A percentile compares a stretch with the other conserved stretches of the same genome.
Conservation (phyloP, 1,140 invertebrate species). For the Nasonia longicornis region DNA sequence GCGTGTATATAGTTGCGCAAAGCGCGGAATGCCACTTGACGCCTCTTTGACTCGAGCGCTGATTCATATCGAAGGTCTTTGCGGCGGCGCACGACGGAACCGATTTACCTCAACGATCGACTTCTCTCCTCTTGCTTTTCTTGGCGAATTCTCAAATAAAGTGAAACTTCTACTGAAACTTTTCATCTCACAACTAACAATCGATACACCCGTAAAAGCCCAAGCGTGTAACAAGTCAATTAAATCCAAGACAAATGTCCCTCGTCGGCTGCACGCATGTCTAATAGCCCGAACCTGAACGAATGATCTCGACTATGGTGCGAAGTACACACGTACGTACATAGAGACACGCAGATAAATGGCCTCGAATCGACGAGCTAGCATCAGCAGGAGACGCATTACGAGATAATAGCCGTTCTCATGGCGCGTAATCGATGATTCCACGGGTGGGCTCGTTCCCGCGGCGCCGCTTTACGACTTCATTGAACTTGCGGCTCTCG, state of each 20-base stretch:
- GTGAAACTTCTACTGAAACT: too few species aligned
- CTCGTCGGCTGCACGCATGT: background rate
- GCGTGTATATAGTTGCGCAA: slow-evolving; percentile 53
- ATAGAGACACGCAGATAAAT: background rate
- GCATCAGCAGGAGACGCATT: slow-evolving; percentile 57
- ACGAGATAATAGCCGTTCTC: slow-evolving; percentile 61
- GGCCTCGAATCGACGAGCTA: slow-evolving; percentile 9
- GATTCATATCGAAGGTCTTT: slow-evolving; percentile 14
- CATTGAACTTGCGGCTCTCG: slow-evolving; percentile 50
- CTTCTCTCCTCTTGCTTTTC: background rate
- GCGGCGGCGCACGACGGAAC: background rate
- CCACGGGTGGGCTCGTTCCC: slow-evolving; percentile 61
- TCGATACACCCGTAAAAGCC: too few species aligned
- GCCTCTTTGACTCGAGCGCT: background rate
- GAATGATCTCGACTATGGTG: background rate
- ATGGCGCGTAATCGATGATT: slow-evolving; percentile 64
- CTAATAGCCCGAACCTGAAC: background rate
- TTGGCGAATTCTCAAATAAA: too few species aligned
- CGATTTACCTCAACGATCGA: slow-evolving; percentile 18
- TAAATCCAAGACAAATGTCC: background rate
- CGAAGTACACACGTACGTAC: too few species aligned
- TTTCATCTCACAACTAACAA: background rate
- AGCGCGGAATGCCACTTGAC: slow-evolving; percentile 1
- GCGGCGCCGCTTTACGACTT: slow-evolving; percentile 56
- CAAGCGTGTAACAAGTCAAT: background rate